Evolutionary conservation across 2,888 invertebrate genomes (phyloP).

Genomic region (Trachelus tabidus): DNA sequence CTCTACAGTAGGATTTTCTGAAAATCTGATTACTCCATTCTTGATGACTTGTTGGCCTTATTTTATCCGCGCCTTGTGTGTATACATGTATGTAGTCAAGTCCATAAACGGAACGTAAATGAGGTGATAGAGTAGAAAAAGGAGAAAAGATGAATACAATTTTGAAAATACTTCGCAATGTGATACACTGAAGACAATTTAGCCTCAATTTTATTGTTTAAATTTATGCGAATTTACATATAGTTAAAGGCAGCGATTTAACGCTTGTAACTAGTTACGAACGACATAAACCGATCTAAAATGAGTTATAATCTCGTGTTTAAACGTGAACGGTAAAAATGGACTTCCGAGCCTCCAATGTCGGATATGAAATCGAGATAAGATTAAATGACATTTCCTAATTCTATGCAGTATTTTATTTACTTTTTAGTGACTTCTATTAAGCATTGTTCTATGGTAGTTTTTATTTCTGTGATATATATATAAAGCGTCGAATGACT

Average conservation of each 20-base stretch:
- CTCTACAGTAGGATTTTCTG: not conserved
- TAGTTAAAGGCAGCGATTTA: not conserved
- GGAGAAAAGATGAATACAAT: not conserved
- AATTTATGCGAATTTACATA: not conserved
- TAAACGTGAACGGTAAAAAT: not conserved
- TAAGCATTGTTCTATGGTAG: not conserved
- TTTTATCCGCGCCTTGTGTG: not conserved
- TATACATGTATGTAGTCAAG: not conserved
- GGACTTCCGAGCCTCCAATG: not conserved
- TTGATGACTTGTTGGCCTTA: not conserved
- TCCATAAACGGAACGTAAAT: not conserved
- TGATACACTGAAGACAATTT: not conserved
- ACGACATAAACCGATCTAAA: not conserved
- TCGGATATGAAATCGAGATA: not conserved
- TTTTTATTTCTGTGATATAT: too few relatives aligned
- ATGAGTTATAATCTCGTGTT: not conserved
- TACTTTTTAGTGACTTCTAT: not conserved
- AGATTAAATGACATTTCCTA: not conserved
- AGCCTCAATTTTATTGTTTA: not conserved
- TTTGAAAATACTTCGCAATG: not conserved
- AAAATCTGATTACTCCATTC: not conserved
- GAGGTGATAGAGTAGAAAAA: not conserved
- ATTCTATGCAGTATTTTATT: not conserved
- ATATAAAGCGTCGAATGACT: too few relatives aligned
- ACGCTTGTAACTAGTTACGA: not conserved